Conservation (phyloP, 2,797 vertebrate genomes). For the Rhinophrynus dorsalis region DNA sequence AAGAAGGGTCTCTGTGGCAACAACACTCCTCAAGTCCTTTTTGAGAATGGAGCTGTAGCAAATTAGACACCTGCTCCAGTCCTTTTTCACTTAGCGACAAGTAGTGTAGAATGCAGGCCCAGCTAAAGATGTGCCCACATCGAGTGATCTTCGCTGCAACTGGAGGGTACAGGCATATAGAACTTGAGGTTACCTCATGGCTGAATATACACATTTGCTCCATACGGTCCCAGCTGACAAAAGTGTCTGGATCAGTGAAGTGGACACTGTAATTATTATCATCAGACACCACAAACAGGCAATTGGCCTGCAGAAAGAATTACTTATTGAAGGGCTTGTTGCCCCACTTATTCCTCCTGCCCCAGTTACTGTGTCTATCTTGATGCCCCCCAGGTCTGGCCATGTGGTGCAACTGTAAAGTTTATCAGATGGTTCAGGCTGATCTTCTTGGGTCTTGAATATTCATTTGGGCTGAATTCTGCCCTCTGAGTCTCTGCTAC, state of each 20-base stretch:
- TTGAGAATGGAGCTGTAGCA: slow-evolving; percentile 91
- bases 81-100: slow-evolving; percentile 91
- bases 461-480: slow-evolving; percentile 97
- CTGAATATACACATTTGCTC: slow-evolving; percentile 98
- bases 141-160: slow-evolving; percentile 93
- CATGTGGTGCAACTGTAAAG: slow-evolving; percentile 97
- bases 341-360: slow-evolving; percentile 95
- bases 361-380: slow-evolving; percentile 84
- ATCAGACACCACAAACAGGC: slow-evolving; percentile 96
- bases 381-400: slow-evolving; percentile 78
- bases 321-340: slow-evolving; percentile 99
- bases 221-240: slow-evolving; percentile 98
- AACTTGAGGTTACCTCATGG: slow-evolving; percentile 97
- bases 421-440: slow-evolving; percentile 97
- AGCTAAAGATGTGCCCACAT: slow-evolving; percentile 97
- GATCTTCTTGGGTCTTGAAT: slow-evolving; percentile 97
- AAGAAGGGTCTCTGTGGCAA: slow-evolving; percentile 92
- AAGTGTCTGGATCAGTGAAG: slow-evolving; percentile 95
- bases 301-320: slow-evolving; percentile 97
- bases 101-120: slow-evolving; percentile 97
- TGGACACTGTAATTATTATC: slow-evolving; percentile 95
- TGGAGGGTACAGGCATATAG: slow-evolving; percentile 95
- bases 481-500: slow-evolving; percentile 94
- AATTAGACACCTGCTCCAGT: slow-evolving; percentile 96
- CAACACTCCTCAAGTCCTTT: slow-evolving; percentile 93